phyloP scores from a whole-genome alignment of 2,888 invertebrate genomes.

The Strigamia transsilvanica region DNA sequence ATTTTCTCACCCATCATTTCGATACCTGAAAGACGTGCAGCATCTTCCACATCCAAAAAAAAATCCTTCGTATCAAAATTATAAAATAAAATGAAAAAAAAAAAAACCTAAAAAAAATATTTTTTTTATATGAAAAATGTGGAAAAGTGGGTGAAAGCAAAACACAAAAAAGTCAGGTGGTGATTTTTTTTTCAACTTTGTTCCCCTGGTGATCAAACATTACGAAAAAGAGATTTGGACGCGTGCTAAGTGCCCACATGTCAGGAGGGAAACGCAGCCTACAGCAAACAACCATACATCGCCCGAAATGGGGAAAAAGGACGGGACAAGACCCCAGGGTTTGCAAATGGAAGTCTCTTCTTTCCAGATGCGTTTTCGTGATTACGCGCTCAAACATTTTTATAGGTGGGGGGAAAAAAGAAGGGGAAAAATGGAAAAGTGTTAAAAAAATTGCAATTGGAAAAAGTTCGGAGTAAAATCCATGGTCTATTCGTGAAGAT shows the following conservation, averaged over 20 bases:
- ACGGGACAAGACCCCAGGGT: constrained; percentile 48
- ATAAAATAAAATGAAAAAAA: too few species aligned
- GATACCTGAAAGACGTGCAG: neutral
- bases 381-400: constrained; percentile 45
- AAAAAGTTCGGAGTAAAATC: constrained; percentile 34
- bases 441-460: constrained; percentile 36
- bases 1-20: constrained; percentile 41
- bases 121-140: neutral
- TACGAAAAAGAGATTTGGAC: constrained; percentile 31
- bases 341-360: constrained; percentile 49
- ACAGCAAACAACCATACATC: constrained; percentile 47
- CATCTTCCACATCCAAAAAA: neutral
- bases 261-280: constrained; percentile 37
- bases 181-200: neutral
- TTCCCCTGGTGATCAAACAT: constrained; percentile 35
- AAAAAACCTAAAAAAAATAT: too few species aligned
- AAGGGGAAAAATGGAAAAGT: neutral
- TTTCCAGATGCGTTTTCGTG: constrained; percentile 40
- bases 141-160: neutral
- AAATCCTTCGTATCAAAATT: too few species aligned
- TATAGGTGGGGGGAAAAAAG: neutral
- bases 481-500: constrained; percentile 30
- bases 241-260: constrained; percentile 48
- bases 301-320: constrained; percentile 40
- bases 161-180: neutral